Evolutionary conservation across 1,140 invertebrate species (phyloP).

Genomic region (Aporrectodea caliginosa): DNA sequence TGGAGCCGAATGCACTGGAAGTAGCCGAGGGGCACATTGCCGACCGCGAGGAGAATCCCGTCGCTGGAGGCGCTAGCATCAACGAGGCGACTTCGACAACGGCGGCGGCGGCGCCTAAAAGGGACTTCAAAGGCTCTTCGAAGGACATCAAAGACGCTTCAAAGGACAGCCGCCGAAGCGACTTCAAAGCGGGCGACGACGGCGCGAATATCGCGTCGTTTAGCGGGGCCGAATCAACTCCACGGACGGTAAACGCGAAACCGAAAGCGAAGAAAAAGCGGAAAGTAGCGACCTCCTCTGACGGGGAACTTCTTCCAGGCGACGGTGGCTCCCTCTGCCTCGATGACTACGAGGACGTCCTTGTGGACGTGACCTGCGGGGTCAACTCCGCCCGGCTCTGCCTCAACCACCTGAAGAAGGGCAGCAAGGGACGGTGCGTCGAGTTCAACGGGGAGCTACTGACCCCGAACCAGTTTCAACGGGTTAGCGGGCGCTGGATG

Average conservation of each 20-base stretch:
- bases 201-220: too few species aligned
- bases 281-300: background rate
- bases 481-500: conserved; percentile 57
- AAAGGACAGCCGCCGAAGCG: background rate
- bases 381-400: conserved; percentile 54
- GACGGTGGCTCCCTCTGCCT: background rate
- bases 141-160: too few species aligned
- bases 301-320: background rate
- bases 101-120: too few species aligned
- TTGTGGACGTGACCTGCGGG: conserved; percentile 57
- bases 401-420: conserved; percentile 55
- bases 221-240: too few species aligned
- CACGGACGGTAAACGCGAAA: too few species aligned
- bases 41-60: too few species aligned
- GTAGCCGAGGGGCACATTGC: too few species aligned
- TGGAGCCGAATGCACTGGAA: too few species aligned
- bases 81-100: too few species aligned
- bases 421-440: conserved; percentile 57
- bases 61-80: too few species aligned
- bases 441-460: conserved; percentile 56
- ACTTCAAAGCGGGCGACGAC: too few species aligned
- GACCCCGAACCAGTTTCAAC: conserved; percentile 60
- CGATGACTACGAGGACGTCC: conserved; percentile 43
- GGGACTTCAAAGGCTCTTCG: too few species aligned
- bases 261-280: background rate